Evolutionary conservation across 2,113 vertebrate species (phyloP).

Genomic region (Equus quagga): DNA sequence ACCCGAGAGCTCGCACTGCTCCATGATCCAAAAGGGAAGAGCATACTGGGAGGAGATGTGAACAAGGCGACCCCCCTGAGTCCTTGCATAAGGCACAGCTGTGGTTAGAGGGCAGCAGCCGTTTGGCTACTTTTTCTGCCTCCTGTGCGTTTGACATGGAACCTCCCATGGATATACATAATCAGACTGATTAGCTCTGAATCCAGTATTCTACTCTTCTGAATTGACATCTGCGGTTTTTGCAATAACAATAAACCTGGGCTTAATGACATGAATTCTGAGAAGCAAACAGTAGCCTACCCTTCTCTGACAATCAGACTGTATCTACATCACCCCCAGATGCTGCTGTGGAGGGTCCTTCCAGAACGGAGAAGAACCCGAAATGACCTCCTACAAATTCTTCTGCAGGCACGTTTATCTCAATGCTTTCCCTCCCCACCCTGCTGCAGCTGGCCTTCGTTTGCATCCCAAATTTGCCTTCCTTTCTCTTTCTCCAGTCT

Average conservation of each 20-base stretch:
- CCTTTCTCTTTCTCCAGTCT: not conserved
- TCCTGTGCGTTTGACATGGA: accelerated
- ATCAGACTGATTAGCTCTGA: not conserved
- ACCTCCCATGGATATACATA: not conserved
- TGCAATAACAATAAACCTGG: not conserved
- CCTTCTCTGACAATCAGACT: not conserved
- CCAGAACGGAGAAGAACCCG: not conserved
- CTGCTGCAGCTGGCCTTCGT: not conserved
- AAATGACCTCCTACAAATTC: not conserved
- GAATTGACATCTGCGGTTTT: not conserved
- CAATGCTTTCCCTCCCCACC: not conserved
- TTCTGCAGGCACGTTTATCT: not conserved
- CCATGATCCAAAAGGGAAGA: not conserved
- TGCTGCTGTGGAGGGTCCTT: not conserved
- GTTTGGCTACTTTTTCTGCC: not conserved
- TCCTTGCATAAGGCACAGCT: not conserved
- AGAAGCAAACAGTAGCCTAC: not conserved
- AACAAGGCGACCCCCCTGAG: not conserved
- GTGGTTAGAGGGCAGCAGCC: not conserved
- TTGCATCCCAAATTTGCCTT: constrained; percentile 65
- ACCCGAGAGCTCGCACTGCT: not conserved
- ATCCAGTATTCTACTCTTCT: not conserved
- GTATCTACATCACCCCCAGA: not conserved
- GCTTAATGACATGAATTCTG: not conserved
- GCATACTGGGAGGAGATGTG: accelerated